phyloP scores from a whole-genome alignment of 2,797 vertebrate species.

The Hippopotamyrus pictus region DNA sequence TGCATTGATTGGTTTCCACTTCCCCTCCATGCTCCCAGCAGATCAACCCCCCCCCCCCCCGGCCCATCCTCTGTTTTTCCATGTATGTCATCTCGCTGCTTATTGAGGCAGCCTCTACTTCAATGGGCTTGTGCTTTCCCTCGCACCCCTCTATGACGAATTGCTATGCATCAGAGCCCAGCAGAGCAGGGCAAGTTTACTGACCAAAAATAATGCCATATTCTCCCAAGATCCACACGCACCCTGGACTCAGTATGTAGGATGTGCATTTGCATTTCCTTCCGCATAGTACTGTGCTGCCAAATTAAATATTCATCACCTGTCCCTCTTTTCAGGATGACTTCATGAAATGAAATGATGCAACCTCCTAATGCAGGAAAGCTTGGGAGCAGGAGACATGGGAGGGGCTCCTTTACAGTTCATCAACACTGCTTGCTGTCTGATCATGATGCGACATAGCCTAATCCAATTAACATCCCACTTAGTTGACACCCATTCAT shows the following conservation, averaged over 20 bases:
- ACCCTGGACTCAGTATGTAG: background rate
- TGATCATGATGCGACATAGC: background rate
- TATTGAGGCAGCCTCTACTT: background rate
- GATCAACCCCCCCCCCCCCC: slow-evolving; percentile 29
- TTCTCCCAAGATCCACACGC: background rate
- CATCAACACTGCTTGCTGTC: background rate
- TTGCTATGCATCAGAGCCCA: background rate
- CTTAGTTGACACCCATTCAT: background rate
- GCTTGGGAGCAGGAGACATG: slow-evolving; percentile 43
- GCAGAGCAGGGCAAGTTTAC: background rate
- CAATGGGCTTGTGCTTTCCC: background rate
- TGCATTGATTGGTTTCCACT: slow-evolving; percentile 41
- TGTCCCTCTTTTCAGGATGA: slow-evolving; percentile 64
- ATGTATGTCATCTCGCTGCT: background rate
- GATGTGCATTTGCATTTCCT: slow-evolving; percentile 45
- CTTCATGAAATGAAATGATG: slow-evolving; percentile 67
- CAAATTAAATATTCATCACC: slow-evolving; percentile 64
- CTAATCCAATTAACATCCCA: background rate
- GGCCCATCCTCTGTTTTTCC: slow-evolving; percentile 33
- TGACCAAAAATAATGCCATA: background rate
- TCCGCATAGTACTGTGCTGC: slow-evolving; percentile 21
- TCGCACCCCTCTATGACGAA: background rate
- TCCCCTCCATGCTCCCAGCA: slow-evolving; percentile 23
- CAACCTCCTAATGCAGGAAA: slow-evolving; percentile 54
- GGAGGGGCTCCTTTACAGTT: slow-evolving; percentile 9